Percentiles rank a stretch among this genome's conserved stretches.
Evolutionary conservation across 2,113 vertebrate species (phyloP).

Genomic region (Peucedramus taeniatus): DNA sequence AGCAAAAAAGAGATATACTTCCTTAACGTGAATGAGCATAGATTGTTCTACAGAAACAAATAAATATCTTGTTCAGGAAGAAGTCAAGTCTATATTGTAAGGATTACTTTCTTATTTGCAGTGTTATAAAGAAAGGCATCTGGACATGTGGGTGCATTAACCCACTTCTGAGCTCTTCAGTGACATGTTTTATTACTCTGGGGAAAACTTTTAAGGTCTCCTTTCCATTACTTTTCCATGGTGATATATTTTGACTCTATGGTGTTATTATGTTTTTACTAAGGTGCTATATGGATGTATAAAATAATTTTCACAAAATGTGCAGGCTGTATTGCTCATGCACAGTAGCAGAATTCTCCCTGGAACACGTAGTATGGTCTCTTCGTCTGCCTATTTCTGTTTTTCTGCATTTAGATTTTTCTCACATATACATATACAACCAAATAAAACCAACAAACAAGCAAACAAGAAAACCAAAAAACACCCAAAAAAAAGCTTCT

Average conservation of each 20-base stretch:
- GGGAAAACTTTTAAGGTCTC: not conserved
- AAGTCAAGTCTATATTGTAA: not conserved
- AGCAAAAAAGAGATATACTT: not conserved
- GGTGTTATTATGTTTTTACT: not conserved
- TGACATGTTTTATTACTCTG: not conserved
- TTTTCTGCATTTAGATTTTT: not conserved
- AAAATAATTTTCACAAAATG: not conserved
- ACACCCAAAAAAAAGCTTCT: too few relatives aligned
- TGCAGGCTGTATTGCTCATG: not conserved
- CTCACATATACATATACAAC: not conserved
- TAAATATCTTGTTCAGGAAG: not conserved
- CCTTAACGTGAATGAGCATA: not conserved
- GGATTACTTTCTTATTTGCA: not conserved
- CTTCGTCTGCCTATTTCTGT: rapidly evolving
- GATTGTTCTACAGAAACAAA: not conserved
- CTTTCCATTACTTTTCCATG: not conserved
- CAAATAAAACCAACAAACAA: not conserved
- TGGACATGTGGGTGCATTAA: not conserved
- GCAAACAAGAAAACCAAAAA: not conserved
- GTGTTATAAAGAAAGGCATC: not conserved
- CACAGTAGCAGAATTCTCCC: not conserved
- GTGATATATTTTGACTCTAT: not conserved
- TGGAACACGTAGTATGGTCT: not conserved
- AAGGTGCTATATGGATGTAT: not conserved
- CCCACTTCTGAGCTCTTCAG: not conserved